Evolutionary conservation across 2,113 vertebrate genomes (phyloP).

Genomic region (Dunckerocampus dactyliophorus): DNA sequence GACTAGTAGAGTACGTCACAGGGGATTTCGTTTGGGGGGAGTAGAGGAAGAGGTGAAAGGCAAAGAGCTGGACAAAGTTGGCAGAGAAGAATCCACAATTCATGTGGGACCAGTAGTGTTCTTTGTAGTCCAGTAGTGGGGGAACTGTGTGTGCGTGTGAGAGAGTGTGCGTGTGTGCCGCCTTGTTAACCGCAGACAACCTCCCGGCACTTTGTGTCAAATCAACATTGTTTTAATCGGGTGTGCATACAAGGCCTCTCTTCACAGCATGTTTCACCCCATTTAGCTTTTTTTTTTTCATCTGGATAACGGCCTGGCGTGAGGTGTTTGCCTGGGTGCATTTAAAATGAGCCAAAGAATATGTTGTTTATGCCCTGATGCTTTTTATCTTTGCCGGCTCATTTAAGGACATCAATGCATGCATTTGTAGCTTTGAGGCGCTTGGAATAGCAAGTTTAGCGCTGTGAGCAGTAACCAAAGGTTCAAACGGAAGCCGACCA

Average conservation of each 20-base stretch:
- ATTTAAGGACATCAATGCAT: neutral
- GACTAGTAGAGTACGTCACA: neutral
- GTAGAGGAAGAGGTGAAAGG: constrained; percentile 1
- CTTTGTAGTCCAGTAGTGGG: constrained; percentile 9
- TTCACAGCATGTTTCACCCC: constrained; percentile 1
- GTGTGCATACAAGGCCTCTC: neutral
- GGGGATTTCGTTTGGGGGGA: constrained; percentile 1
- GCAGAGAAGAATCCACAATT: constrained; percentile 3
- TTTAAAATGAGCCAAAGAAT: constrained; percentile 10
- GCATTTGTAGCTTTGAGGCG: constrained; percentile 1
- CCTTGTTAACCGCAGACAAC: constrained; percentile 11
- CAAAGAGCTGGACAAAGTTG: constrained; percentile 2
- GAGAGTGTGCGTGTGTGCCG: neutral
- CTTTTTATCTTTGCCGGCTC: constrained; percentile 2
- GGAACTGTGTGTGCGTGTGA: neutral
- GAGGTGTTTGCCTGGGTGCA: constrained; percentile 1
- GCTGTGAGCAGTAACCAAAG: neutral
- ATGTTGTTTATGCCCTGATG: constrained; percentile 2
- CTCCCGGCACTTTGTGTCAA: constrained; percentile 7
- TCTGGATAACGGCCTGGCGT: neutral
- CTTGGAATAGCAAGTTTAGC: neutral
- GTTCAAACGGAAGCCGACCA: neutral
- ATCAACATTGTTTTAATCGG: constrained; percentile 13
- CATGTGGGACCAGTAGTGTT: neutral
- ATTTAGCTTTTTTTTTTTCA: constrained; percentile 4